Conservation (phyloP, 2,888 invertebrate genomes). For the Rhorus exstirpatorius region DNA sequence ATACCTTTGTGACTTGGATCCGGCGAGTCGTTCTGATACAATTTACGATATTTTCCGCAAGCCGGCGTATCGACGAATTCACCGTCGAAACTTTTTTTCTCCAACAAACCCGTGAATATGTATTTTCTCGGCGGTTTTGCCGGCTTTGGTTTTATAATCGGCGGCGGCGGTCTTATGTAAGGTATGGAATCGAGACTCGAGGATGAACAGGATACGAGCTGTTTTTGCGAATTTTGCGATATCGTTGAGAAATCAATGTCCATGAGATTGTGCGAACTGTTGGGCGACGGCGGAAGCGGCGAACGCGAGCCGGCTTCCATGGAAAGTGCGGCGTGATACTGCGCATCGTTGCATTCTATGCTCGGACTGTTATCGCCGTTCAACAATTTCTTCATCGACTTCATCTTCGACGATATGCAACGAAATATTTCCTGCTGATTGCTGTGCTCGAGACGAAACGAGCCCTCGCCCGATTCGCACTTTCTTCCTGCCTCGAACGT, state of each 20-base stretch:
- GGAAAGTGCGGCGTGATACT: conserved; percentile 91
- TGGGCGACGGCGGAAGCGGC: conserved; percentile 91
- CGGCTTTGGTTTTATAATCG: conserved; percentile 89
- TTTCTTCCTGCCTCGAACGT: conserved; percentile 96
- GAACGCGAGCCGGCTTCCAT: conserved; percentile 94
- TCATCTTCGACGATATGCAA: conserved; percentile 94
- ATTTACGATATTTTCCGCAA: conserved; percentile 87
- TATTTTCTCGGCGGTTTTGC: conserved; percentile 89
- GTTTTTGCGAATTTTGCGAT: conserved; percentile 81
- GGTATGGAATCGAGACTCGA: conserved; percentile 76
- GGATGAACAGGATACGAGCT: conserved; percentile 70
- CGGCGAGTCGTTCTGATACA: conserved; percentile 87
- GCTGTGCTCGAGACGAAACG: conserved; percentile 92
- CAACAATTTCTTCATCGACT: conserved; percentile 94
- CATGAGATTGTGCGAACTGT: conserved; percentile 86
- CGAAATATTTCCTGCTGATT: conserved; percentile 94
- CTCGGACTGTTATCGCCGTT: conserved; percentile 89
- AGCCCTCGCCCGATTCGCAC: conserved; percentile 94
- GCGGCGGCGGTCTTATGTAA: conserved; percentile 86
- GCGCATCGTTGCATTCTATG: conserved; percentile 91
- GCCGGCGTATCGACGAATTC: conserved; percentile 86
- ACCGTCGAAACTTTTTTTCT: conserved; percentile 85
- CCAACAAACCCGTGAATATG: conserved; percentile 80
- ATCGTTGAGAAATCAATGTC: conserved; percentile 86
- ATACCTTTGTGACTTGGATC: conserved; percentile 58